Evolutionary conservation across 1,140 invertebrate species (phyloP), one percentile per base, ranked within the genome.

Genomic region (Drosophila orena): DNA sequence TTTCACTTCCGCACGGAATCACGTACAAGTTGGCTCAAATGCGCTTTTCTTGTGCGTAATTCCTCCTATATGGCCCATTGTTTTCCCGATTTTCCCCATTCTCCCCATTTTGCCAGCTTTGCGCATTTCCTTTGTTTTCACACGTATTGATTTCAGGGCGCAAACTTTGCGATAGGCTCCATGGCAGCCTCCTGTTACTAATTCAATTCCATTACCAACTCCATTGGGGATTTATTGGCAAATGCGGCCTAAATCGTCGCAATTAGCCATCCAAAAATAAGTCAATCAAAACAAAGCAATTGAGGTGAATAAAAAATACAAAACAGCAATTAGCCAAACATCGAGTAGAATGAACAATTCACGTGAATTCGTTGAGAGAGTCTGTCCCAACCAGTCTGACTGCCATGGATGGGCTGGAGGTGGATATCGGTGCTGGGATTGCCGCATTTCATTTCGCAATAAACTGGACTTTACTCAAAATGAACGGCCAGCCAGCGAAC

Each of bases 361-460:
- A 52, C 17, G 20, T 14, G 7, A 10, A 57, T 17, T 12, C 27
- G 4, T 12, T 37, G 40, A 65, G 37, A 65, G 60, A 52, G 12
- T n/a, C 46, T 27, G 11, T n/a, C 11, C 14, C 65, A 37, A 20
- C 38, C 62, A 38, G 34, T 40, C 62, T 38, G 49, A 69, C 20
- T 55, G 55, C 53, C 15, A 5, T 14, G 30, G 27, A 6, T 34
- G 10, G 11, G 12, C 7, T 5, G 35, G 43, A 10, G 12, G 22
- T 6, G 53, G 30, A 22, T 40, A 43, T 38, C 53, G 59, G 3
- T 34, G 11, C 62, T 14, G 56, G 34, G 35, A 49, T 56, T 68
- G 75, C 59, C 69, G 60, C 72, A 73, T 86, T 85, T 77, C 64
- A 77, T 56, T 76, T 65, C 47, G 70, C 80, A 70, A 83, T 80